A percentile compares a stretch with the other conserved stretches of the same genome.
These are phyloP conservation scores for Hydrolagus affinis DNA, from an alignment of 2,113 vertebrate species.

Conservation along the genomic window DNA sequence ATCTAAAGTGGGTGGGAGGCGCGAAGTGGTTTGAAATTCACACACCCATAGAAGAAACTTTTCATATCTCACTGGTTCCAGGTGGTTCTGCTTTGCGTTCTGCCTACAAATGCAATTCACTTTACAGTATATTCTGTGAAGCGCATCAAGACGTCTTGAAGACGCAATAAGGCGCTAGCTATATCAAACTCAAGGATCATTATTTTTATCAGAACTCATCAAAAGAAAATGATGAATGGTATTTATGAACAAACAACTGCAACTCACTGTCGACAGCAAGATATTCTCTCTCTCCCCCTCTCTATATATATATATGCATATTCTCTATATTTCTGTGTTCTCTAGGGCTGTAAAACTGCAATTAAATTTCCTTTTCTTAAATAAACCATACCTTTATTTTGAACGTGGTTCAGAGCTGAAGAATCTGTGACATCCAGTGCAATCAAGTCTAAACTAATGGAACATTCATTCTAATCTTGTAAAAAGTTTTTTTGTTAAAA, in stretches of 20 bases:
- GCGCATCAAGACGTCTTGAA: no score
- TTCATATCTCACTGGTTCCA: neutral
- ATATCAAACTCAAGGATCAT: no score
- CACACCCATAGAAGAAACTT: conserved; percentile 27
- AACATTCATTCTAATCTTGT: conserved; percentile 10
- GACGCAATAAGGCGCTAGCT: no score
- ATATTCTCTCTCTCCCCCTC: neutral
- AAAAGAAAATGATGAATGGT: neutral
- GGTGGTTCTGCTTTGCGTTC: neutral
- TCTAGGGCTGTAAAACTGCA: conserved; percentile 19
- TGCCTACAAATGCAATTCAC: no score
- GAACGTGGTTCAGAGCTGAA: conserved; percentile 28
- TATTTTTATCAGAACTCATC: neutral
- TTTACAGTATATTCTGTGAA: no score
- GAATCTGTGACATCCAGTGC: conserved; percentile 14
- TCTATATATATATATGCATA: no score
- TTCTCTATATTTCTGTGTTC: conserved; percentile 24
- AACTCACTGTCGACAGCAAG: conserved; percentile 5
- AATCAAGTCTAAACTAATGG: conserved; percentile 30
- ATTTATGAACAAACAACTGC: conserved; percentile 6
- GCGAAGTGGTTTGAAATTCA: conserved; percentile 5
- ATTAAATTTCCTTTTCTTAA: conserved; percentile 32
- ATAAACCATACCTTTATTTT: conserved; percentile 32
- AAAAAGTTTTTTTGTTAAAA: neutral
- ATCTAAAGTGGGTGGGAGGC: neutral